A percentile compares a stretch with the other conserved stretches of the same genome.
Conservation (phyloP, 2,797 vertebrate species). For the Crax fasciolata region DNA sequence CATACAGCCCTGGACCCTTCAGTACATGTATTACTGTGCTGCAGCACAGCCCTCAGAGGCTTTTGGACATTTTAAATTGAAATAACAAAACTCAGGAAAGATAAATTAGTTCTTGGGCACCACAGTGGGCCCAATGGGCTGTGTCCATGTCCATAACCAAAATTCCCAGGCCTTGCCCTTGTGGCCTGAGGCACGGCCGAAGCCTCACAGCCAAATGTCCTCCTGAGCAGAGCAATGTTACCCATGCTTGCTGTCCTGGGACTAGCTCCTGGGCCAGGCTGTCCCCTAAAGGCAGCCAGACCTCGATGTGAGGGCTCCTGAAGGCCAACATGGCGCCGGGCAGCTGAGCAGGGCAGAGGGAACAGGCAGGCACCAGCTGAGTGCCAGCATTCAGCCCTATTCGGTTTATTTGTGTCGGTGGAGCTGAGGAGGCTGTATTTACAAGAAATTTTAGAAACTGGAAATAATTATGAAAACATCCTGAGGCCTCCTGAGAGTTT, state of each 20-base stretch:
- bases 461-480: constrained; percentile 57
- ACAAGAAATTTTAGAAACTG: constrained; percentile 41
- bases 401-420: fast-evolving
- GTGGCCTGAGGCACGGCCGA: not conserved
- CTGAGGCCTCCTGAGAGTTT: constrained; percentile 8
- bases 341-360: not conserved
- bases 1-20: not conserved
- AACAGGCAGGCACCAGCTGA: not conserved
- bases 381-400: not conserved
- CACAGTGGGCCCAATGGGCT: not conserved
- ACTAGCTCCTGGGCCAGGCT: not conserved
- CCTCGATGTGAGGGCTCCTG: not conserved
- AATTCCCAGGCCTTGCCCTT: not conserved
- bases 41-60: not conserved
- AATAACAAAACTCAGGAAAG: not conserved
- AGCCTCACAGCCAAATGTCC: fast-evolving
- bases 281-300: not conserved
- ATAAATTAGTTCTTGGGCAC: not conserved
- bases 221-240: fast-evolving
- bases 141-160: not conserved
- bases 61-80: not conserved
- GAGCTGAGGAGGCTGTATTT: not conserved
- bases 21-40: not conserved
- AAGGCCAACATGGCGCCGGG: not conserved
- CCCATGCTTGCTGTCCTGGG: not conserved